Percentiles rank a stretch among this genome's conserved stretches.
These are phyloP conservation scores for Lepas anatifera DNA, from an alignment of 2,888 invertebrate genomes.

Conservation along the genomic window DNA sequence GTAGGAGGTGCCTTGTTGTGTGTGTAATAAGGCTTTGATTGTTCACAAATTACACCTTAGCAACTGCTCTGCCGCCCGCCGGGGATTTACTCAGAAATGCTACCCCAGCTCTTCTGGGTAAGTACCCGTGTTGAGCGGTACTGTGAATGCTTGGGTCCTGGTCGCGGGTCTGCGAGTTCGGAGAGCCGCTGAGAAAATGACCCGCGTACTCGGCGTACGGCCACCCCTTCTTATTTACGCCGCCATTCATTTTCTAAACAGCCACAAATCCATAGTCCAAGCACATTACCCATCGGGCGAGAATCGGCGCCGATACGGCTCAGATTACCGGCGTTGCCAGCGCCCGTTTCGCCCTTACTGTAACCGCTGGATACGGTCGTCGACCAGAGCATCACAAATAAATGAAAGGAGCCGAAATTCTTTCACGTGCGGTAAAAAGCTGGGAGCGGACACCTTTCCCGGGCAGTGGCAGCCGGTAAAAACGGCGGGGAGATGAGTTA, in stretches of 20 bases:
- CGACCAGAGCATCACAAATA: not conserved
- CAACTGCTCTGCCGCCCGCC: too few species aligned
- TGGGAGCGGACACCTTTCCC: not conserved
- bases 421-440: not conserved
- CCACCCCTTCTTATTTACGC: not conserved
- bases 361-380: not conserved
- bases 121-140: too few species aligned
- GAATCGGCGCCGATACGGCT: not conserved
- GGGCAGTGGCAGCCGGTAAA: not conserved
- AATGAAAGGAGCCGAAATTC: constrained; percentile 8
- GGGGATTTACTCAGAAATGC: too few species aligned
- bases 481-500: not conserved
- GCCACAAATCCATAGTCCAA: not conserved
- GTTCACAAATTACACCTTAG: too few species aligned
- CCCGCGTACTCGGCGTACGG: too few species aligned
- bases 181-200: too few species aligned
- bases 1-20: too few species aligned
- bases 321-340: not conserved
- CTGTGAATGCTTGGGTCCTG: too few species aligned
- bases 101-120: too few species aligned
- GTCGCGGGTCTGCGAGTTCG: too few species aligned
- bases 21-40: too few species aligned
- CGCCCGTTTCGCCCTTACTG: not conserved
- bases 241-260: constrained; percentile 6
- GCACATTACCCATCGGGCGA: not conserved